Conservation (phyloP, 2,797 vertebrate species). For the Tokudaia muenninki region DNA sequence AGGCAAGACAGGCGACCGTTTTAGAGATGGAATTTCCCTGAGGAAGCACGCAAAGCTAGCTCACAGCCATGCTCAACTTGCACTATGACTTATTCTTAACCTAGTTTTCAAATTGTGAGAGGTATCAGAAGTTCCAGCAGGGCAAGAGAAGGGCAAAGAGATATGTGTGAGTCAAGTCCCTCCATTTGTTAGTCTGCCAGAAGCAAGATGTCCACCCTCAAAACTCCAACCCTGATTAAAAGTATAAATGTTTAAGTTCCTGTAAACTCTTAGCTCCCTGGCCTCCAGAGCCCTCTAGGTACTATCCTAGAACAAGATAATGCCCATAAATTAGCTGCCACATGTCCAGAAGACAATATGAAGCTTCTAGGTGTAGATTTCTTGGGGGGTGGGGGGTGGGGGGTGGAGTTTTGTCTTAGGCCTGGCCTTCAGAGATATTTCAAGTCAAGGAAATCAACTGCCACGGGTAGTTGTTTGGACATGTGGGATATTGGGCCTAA, state of each 20-base stretch:
- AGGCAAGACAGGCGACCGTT: neutral
- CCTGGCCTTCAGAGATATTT: neutral
- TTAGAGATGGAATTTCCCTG: constrained; percentile 13
- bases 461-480: neutral
- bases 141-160: neutral
- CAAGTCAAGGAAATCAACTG: constrained; percentile 46
- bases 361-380: neutral
- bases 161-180: neutral
- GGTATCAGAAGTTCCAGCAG: neutral
- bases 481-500: neutral
- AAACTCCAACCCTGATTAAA: neutral
- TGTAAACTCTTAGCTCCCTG: constrained; percentile 52
- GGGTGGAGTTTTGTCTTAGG: neutral
- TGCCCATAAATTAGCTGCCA: neutral
- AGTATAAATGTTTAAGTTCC: constrained; percentile 29
- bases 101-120: neutral
- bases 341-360: neutral
- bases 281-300: neutral
- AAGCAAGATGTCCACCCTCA: neutral
- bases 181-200: constrained; percentile 36
- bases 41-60: neutral
- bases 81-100: neutral
- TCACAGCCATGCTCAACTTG: neutral
- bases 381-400: neutral
- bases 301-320: constrained; percentile 30